Evolutionary conservation across 2,888 invertebrate genomes (phyloP), one percentile per base, ranked within the genome.

Genomic region (Catonia carolina): DNA sequence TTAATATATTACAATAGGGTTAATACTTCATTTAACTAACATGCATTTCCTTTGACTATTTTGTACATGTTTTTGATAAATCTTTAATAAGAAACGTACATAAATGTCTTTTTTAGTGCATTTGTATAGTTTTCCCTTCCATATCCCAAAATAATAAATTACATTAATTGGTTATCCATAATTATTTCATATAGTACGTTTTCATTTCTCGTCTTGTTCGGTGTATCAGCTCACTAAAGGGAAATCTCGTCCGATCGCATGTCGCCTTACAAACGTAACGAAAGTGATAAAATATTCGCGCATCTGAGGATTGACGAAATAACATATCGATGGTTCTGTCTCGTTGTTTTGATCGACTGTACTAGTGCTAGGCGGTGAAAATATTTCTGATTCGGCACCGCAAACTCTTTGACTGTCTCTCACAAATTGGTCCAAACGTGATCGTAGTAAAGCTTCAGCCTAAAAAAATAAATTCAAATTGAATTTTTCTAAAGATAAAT

Each of bases 261-360:
- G 78, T 60, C 77, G 73, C 67, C 78, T 78, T 3, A 78, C 77
- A 58, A 79, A 70, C 42, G 73, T 71, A 48, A 81, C 71, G 57
- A 79, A 66, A 61, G 75, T 75, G 37, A 78, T 65, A 62, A 80
- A 75, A 67, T 80, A 77, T 67, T 77, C 77, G 53, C 76, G 74
- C 47, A 72, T 69, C 60, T 73, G 72, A 7, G 74, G 72, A 63
- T 12, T 73, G 66, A 58, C 61, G 62, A 48, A 55, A 31, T 61
- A 66, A 58, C 35, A 53, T 36, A 48, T 18, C 54, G 54, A 17
- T 50, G 53, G 15, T 37, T 50, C n/a, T 27, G 33, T n/a, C 54
- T 37, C 31, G 14, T 12, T 27, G 7, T 10, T 41, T 27, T 37
- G 14, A 15, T 14, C 33, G 12, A 14, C 39, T 14, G 50, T 20